phyloP scores from a whole-genome alignment of 2,797 vertebrate genomes.

The Urosaurus nigricauda region DNA sequence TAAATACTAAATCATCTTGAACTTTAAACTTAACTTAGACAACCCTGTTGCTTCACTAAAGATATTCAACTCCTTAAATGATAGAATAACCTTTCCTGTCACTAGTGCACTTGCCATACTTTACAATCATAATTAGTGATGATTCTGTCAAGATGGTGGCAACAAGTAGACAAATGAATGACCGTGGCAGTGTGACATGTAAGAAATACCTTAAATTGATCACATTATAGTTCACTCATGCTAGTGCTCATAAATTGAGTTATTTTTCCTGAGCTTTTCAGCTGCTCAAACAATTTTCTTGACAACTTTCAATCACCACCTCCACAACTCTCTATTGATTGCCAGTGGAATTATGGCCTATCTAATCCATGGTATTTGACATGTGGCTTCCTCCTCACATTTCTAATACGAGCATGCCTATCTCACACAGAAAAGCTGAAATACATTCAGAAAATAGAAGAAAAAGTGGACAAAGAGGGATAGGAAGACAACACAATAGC shows the following conservation, averaged over 20 bases:
- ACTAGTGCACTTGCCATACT: fast-evolving
- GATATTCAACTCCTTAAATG: neutral
- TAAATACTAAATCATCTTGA: too few species aligned
- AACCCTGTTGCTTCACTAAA: neutral
- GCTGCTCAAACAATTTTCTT: conserved; percentile 58
- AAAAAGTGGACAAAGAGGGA: conserved; percentile 22
- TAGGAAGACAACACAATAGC: neutral
- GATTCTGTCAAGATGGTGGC: conserved; percentile 51
- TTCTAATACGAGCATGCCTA: conserved; percentile 30
- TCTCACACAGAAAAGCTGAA: conserved; percentile 8
- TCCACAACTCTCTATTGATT: conserved; percentile 62
- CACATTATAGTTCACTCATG: conserved; percentile 26
- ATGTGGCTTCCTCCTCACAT: conserved; percentile 12
- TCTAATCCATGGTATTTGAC: conserved; percentile 60
- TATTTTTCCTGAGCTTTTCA: conserved; percentile 66
- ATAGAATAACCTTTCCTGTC: neutral
- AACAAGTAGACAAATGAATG: conserved; percentile 32
- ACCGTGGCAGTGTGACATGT: conserved; percentile 38
- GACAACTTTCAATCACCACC: conserved; percentile 58
- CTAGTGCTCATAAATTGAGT: conserved; percentile 54
- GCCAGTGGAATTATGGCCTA: conserved; percentile 65
- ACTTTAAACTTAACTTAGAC: too few species aligned
- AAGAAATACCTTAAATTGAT: conserved; percentile 47
- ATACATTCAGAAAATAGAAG: conserved; percentile 20
- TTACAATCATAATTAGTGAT: conserved; percentile 11